Evolutionary conservation across 92 coral and sea anemone species (phyloP).

Genomic region (Zoanthus solanderi): DNA sequence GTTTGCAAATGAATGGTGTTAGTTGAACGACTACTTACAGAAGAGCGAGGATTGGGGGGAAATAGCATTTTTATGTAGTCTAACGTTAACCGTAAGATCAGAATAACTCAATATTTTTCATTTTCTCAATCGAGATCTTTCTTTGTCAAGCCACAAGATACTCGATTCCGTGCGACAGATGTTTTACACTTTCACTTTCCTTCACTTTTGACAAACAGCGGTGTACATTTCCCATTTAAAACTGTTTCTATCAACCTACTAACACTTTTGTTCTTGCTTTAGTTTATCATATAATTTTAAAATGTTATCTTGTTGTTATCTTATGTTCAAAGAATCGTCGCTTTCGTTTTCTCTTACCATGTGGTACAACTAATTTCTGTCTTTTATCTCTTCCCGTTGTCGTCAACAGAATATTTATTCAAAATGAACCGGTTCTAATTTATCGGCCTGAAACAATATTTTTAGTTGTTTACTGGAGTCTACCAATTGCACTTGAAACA

Average conservation of each 20-base stretch:
- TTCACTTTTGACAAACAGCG: neutral
- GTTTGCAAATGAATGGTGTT: slow-evolving; percentile 88
- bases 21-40: slow-evolving; percentile 38
- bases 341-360: neutral
- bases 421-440: neutral
- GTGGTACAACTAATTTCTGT: neutral
- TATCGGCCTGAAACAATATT: neutral
- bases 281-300: neutral
- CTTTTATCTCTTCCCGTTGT: neutral
- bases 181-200: slow-evolving; percentile 17
- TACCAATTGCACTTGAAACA: neutral
- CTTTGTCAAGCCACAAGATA: slow-evolving; percentile 7
- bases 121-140: slow-evolving; percentile 3
- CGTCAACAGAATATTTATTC: neutral
- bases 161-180: slow-evolving; percentile 48
- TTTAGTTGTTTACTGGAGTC: neutral
- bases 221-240: slow-evolving; percentile 22
- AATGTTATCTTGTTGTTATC: neutral
- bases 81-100: neutral
- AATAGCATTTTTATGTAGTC: slow-evolving; percentile 22
- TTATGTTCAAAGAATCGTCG: neutral
- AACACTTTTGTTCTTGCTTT: neutral
- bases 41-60: slow-evolving; percentile 55
- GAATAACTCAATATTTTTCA: neutral
- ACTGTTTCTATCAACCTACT: neutral